Evolutionary conservation across 1,140 invertebrate species (phyloP), one percentile per base, ranked within the genome.

Genomic region (Atta cephalotes): DNA sequence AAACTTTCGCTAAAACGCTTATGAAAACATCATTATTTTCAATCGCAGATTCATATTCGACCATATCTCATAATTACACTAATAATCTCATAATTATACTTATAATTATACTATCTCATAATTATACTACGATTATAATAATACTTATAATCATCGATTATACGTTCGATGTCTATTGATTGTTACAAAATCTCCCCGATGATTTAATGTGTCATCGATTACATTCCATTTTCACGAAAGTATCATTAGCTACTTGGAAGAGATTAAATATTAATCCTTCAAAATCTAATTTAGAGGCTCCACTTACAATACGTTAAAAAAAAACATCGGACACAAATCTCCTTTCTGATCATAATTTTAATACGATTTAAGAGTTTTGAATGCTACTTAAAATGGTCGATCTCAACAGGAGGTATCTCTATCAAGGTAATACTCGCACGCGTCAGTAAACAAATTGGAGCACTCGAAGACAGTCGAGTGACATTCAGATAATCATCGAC

Each of bases 391-490:
- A 87, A 78, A 70, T 53, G 74, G 60, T 72, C 70, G 71, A 88
- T 78, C 78, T 56, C 87, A 87, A 85, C 87, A 80, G 90, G 90
- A 66, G 90, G 89, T 25, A 25, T 25, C 25, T 87, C 87, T 74
- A 76, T 79, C 28, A 79, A 76, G 88, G 63, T 80, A 80, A 89
- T 82, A 71, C 74, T 71, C 56, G 79, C 62, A 68, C 71, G 80
- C 66, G 84, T 82, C 70, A 77, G 89, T 62, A 80, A 91, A 81
- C 89, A 91, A 91, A 91, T 91, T 91, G 87, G 90, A 87, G 87
- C 90, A 84, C 89, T 85, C 84, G 89, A 91, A 91, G 90, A 91
- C 90, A 91, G 85, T 85, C 89, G 90, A 88, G 74, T 91, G 89
- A 85, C 89, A 82, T 85, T 91, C 84, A 91, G 90, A 91, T 91